Percentiles rank a stretch among this genome's conserved stretches.
These are phyloP conservation scores for Erynnis tages DNA, from an alignment of 2,888 invertebrate genomes.

Conservation along the genomic window DNA sequence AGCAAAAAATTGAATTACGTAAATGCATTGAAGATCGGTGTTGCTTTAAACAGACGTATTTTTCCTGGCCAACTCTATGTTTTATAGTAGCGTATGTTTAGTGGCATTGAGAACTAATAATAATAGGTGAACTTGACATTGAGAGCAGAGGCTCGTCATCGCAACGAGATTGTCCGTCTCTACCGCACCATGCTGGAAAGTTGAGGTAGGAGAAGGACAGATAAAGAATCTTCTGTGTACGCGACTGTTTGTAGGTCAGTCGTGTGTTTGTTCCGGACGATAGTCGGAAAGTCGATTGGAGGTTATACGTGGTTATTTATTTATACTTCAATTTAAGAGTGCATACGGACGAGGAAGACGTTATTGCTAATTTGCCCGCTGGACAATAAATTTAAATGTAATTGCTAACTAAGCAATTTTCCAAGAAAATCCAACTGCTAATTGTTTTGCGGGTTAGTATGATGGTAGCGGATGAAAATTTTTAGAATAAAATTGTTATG, in stretches of 20 bases:
- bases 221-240: constrained; percentile 64
- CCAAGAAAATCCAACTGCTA: not conserved
- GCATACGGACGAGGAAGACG: constrained; percentile 21
- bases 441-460: not conserved
- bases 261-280: constrained; percentile 78
- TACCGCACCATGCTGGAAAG: constrained; percentile 47
- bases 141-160: constrained; percentile 79
- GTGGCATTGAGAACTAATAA: constrained; percentile 81
- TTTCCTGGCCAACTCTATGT: constrained; percentile 52
- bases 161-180: constrained; percentile 66
- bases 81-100: constrained; percentile 71
- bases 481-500: too few species aligned
- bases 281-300: constrained; percentile 80
- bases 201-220: constrained; percentile 60
- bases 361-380: not conserved
- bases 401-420: not conserved
- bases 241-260: constrained; percentile 79
- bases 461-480: too few species aligned
- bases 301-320: constrained; percentile 69
- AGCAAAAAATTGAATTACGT: not conserved
- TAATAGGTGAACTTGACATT: constrained; percentile 82
- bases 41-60: constrained; percentile 36
- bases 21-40: constrained; percentile 23
- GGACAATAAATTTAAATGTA: not conserved
- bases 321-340: constrained; percentile 36